Base-by-base conservation (phyloP, 2,113 vertebrate genomes). In the Etheostoma cragini region DNA sequence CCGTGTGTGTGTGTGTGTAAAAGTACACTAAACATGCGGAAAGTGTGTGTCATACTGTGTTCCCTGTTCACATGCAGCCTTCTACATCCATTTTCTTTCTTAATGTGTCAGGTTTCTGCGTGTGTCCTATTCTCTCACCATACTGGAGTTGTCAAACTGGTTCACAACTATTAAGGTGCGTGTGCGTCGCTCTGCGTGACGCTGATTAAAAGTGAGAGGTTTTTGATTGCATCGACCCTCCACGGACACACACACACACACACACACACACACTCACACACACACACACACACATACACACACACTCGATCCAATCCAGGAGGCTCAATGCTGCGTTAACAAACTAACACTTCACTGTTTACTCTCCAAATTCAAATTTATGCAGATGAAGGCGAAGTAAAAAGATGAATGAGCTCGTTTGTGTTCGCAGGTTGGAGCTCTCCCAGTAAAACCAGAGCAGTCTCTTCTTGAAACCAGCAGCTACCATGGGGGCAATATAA, bases 131-230 rank as follows among this genome's bases (percentile, higher is more conserved):
- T 24, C 6, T 63, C 50, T 33, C 56, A 67, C 54, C 84, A 71
- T 70, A 80, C 67, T 79, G 78, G 38, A 76, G 76, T 24, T 87
- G 83, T 87, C 86, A 86, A 71, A 78, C 57, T 80, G 88, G 79
- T 85, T 83, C 75, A 77, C 56, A 72, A 52, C 68, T 56, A 47
- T 69, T 71, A 62, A 8, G 6, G 67, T 64, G 60, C 50, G 54
- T 69, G 63, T 62, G 46, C 26, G 21, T 69, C 1, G 30, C 73
- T 72, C 78, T 49, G 69, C 57, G 72, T 93, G 91, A 91, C 26
- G 46, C 87, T 93, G 90, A 93, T 93, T 91, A 86, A 80, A 91
- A 91, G 86, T 78, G 88, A 91, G 87, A 88, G 87, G 60, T 89
- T 91, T 91, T 72, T 91, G 91, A 91, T 91, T 90, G 90, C 90